Evolutionary conservation across 2,888 invertebrate species (phyloP).

Genomic region (Syrphus vitripennis): DNA sequence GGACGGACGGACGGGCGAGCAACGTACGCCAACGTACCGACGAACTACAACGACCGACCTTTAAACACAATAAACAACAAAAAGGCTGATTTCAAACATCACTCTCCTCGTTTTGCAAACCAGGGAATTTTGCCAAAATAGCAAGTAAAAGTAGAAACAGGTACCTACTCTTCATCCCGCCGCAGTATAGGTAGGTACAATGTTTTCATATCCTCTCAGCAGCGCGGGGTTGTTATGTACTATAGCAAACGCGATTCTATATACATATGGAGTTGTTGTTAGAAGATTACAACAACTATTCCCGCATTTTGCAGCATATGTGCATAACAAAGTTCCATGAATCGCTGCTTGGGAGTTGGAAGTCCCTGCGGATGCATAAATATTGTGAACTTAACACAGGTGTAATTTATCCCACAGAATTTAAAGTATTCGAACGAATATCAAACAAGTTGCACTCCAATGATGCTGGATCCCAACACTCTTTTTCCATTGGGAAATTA

Average conservation of each 20-base stretch:
- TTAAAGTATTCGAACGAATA: slow-evolving; percentile 28
- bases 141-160: background rate
- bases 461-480: slow-evolving; percentile 12
- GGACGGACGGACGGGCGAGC: background rate
- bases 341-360: slow-evolving; percentile 34
- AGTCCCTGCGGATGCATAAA: slow-evolving; percentile 55
- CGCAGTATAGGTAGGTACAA: background rate
- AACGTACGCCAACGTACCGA: too few species aligned
- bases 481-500: slow-evolving; percentile 51
- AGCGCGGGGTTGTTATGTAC: background rate
- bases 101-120: background rate
- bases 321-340: slow-evolving; percentile 12
- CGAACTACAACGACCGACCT: background rate
- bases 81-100: slow-evolving; percentile 46
- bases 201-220: background rate
- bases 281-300: background rate
- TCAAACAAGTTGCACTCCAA: slow-evolving; percentile 29
- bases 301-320: background rate
- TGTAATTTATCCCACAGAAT: slow-evolving; percentile 58
- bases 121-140: background rate
- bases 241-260: background rate
- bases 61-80: slow-evolving; percentile 44
- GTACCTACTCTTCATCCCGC: slow-evolving; percentile 6
- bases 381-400: slow-evolving; percentile 50
- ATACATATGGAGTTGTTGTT: slow-evolving; percentile 7